A percentile compares a stretch with the other conserved stretches of the same genome.
These are phyloP conservation scores for Dicyrtomina minuta DNA, from an alignment of 2,888 invertebrate genomes.

Conservation along the genomic window DNA sequence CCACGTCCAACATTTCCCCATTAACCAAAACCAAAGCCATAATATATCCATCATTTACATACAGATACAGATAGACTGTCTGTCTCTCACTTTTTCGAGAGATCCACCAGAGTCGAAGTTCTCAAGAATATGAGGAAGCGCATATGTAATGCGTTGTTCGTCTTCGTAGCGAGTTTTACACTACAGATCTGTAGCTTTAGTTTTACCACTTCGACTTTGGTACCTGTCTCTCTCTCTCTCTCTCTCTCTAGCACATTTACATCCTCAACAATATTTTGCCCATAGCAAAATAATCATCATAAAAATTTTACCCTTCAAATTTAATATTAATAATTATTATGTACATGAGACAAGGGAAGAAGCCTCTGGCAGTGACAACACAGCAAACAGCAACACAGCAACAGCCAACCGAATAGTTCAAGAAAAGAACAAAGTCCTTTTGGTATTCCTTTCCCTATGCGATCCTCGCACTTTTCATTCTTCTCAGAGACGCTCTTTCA, in stretches of 20 bases:
- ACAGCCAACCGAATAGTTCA: neutral
- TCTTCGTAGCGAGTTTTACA: too few species aligned
- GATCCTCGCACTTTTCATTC: too few species aligned
- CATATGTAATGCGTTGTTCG: too few species aligned
- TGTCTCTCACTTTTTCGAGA: conserved; percentile 5
- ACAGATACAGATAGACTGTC: neutral
- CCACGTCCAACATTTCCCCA: too few species aligned
- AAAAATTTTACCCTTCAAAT: conserved; percentile 14
- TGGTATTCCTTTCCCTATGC: too few species aligned
- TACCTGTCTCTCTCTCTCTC: neutral
- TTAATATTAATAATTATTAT: conserved; percentile 6
- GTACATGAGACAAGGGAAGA: neutral
- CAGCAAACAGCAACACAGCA: neutral
- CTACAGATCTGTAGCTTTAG: too few species aligned
- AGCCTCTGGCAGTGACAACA: neutral
- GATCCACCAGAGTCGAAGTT: too few species aligned
- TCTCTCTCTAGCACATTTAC: neutral
- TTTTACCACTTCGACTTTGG: too few species aligned
- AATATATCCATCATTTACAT: conserved; percentile 23
- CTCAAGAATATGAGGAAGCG: too few species aligned
- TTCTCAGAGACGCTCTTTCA: too few species aligned
- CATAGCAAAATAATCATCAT: conserved; percentile 21
- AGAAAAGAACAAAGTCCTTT: too few species aligned
- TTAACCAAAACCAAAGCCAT: neutral
- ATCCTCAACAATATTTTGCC: conserved; percentile 8